phyloP scores from a whole-genome alignment of 1,140 invertebrate genomes.

The Meloidogyne hapla region DNA sequence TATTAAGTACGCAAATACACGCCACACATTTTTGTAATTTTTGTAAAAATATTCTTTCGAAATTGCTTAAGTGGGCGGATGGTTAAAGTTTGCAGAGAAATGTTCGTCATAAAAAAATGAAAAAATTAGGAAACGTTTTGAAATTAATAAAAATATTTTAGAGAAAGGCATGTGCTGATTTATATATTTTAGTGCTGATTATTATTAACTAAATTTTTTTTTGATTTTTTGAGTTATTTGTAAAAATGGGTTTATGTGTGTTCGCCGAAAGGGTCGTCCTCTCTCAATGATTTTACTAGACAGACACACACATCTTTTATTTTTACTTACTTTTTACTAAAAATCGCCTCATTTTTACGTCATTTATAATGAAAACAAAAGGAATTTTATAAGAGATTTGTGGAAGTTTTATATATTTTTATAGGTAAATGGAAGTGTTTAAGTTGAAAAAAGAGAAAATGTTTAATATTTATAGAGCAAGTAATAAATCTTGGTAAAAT shows the following conservation, averaged over 20 bases:
- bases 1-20: neutral
- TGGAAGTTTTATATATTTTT: neutral
- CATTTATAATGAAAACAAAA: neutral
- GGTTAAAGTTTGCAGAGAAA: neutral
- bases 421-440: neutral
- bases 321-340: neutral
- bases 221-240: neutral
- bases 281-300: neutral
- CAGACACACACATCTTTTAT: neutral
- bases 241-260: no score
- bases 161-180: neutral
- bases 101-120: neutral
- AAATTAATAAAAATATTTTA: neutral
- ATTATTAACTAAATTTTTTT: neutral
- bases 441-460: neutral
- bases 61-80: neutral
- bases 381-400: neutral
- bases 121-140: neutral
- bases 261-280: no score
- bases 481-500: neutral
- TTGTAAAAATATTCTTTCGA: conserved; percentile 4
- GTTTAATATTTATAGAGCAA: no score
- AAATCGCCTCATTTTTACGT: neutral
- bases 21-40: conserved; percentile 1
- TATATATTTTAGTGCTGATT: neutral